A percentile compares a stretch with the other conserved stretches of the same genome.
Evolutionary conservation across 1,140 invertebrate genomes (phyloP).

Genomic region (Propsilocerus akamusi): DNA sequence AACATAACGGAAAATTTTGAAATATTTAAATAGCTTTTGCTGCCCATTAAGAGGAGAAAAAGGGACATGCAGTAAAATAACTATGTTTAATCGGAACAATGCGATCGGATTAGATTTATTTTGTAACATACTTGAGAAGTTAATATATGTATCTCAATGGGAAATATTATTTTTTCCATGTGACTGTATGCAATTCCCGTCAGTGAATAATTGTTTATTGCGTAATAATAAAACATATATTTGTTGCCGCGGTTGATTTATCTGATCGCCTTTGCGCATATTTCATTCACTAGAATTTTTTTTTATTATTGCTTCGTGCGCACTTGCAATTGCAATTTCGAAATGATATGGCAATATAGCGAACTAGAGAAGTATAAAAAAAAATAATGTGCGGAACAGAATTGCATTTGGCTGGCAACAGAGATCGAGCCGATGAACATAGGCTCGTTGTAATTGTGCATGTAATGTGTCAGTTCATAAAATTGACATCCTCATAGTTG

Average conservation of each 20-base stretch:
- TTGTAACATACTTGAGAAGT: too few species aligned
- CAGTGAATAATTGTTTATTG: slow-evolving; percentile 4
- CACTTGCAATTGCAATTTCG: not conserved
- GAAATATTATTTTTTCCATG: too few species aligned
- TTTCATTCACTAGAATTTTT: not conserved
- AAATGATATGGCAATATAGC: too few species aligned
- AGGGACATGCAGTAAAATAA: too few species aligned
- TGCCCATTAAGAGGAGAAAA: too few species aligned
- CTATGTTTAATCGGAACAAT: too few species aligned
- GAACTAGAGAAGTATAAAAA: too few species aligned
- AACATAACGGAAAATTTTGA: too few species aligned
- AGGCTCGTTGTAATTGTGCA: not conserved
- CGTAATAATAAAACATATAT: slow-evolving; percentile 4
- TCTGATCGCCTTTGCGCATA: not conserved
- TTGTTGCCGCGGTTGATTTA: slow-evolving; percentile 2
- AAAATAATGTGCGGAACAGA: not conserved
- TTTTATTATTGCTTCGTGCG: not conserved
- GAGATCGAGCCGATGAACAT: not conserved
- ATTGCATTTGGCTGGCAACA: not conserved
- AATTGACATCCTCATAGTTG: not conserved
- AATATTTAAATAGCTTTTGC: too few species aligned
- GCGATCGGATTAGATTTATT: too few species aligned
- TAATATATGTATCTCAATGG: too few species aligned
- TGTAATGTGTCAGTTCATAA: slow-evolving; percentile 1
- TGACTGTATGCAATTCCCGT: too few species aligned